Percentiles rank a stretch among this genome's conserved stretches.
These are phyloP conservation scores for Drosophila melanogaster DNA, from an alignment of 1,140 invertebrate species.

Conservation along the genomic window Release_6_plus_ISO1_MT NT_033777.3:29001001-29001500, in stretches of 20 bases:
- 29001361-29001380: slow-evolving; percentile 66
- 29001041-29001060: slow-evolving; percentile 34
- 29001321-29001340: neutral
- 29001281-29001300: neutral
- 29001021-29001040: slow-evolving; percentile 76
- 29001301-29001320: neutral
- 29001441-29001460: slow-evolving; percentile 59
- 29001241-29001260: slow-evolving; percentile 66
- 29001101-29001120: slow-evolving; percentile 43
- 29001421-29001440: slow-evolving; percentile 82
- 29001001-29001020: slow-evolving; percentile 74
- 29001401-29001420: slow-evolving; percentile 83
- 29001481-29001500: slow-evolving; percentile 69
- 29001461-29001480: slow-evolving; percentile 34
- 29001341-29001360: slow-evolving; percentile 11
- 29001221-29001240: slow-evolving; percentile 16
- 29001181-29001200: slow-evolving; percentile 26
- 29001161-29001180: slow-evolving; percentile 22
- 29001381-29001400: slow-evolving; percentile 84
- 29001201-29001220: slow-evolving; percentile 58
- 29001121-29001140: slow-evolving; percentile 34
- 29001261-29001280: neutral
- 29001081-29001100: slow-evolving; percentile 37
- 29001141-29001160: slow-evolving; percentile 17
- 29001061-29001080: neutral